phyloP scores from a whole-genome alignment of 1,140 invertebrate genomes.

The Sesamia nonagrioides region DNA sequence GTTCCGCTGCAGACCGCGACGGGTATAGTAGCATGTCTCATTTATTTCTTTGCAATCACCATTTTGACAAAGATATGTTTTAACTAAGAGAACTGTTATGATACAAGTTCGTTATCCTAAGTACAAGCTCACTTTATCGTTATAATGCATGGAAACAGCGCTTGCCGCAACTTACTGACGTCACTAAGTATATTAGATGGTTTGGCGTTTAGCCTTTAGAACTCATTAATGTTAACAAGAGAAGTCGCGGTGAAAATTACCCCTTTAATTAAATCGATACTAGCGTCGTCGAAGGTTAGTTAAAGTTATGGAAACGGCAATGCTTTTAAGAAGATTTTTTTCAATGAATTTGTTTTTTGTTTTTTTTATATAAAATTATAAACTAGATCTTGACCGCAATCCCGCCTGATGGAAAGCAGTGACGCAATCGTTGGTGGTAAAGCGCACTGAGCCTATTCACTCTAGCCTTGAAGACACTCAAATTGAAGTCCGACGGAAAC shows the following conservation, averaged over 20 bases:
- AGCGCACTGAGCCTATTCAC: too few relatives aligned
- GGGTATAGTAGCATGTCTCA: background rate
- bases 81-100: background rate
- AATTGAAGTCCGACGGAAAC: too few relatives aligned
- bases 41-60: background rate
- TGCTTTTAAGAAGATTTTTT: background rate
- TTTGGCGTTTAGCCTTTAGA: conserved; percentile 22
- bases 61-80: conserved; percentile 8
- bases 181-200: conserved; percentile 41
- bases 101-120: conserved; percentile 44
- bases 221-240: conserved; percentile 41
- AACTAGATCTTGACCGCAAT: too few relatives aligned
- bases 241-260: conserved; percentile 15
- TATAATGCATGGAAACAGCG: conserved; percentile 62
- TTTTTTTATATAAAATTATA: too few relatives aligned
- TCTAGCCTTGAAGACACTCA: too few relatives aligned
- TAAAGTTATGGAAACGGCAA: conserved; percentile 1
- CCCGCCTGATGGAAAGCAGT: too few relatives aligned
- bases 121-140: conserved; percentile 62
- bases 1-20: background rate
- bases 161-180: conserved; percentile 46
- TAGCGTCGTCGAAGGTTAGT: conserved; percentile 6
- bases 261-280: conserved; percentile 29
- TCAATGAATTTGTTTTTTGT: too few relatives aligned
- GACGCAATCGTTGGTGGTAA: too few relatives aligned